Evolutionary conservation across 1,140 invertebrate genomes (phyloP).

Genomic region (Lithobius niger): DNA sequence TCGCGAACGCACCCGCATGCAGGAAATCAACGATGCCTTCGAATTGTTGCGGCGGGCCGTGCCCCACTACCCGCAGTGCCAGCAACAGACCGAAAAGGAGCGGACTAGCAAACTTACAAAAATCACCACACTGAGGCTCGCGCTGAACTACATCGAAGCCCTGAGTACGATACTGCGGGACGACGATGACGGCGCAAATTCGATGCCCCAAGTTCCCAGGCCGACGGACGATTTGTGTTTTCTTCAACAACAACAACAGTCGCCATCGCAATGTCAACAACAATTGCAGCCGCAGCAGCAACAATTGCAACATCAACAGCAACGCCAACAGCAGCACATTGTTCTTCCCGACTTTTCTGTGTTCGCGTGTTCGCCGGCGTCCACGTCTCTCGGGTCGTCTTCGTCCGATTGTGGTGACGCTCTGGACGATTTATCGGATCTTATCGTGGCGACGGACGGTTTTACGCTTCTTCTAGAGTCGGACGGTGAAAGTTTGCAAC

Average conservation of each 20-base stretch:
- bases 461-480: slow-evolving; percentile 16
- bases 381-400: background rate
- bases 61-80: slow-evolving; percentile 37
- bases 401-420: background rate
- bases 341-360: no score
- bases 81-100: no score
- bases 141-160: slow-evolving; percentile 72
- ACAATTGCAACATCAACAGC: no score
- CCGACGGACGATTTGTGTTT: no score
- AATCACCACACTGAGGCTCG: slow-evolving; percentile 69
- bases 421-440: background rate
- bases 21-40: slow-evolving; percentile 77
- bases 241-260: no score
- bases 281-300: no score
- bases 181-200: slow-evolving; percentile 11
- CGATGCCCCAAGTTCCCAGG: no score
- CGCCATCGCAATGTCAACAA: no score
- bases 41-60: slow-evolving; percentile 59
- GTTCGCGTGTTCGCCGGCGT: background rate
- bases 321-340: no score
- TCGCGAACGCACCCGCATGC: slow-evolving; percentile 66
- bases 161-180: slow-evolving; percentile 37
- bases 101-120: slow-evolving; percentile 49
- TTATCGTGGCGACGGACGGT: slow-evolving; percentile 10
- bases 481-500: slow-evolving; percentile 16